phyloP scores from a whole-genome alignment of 2,797 vertebrate species.

The Gallinago nigripennis region DNA sequence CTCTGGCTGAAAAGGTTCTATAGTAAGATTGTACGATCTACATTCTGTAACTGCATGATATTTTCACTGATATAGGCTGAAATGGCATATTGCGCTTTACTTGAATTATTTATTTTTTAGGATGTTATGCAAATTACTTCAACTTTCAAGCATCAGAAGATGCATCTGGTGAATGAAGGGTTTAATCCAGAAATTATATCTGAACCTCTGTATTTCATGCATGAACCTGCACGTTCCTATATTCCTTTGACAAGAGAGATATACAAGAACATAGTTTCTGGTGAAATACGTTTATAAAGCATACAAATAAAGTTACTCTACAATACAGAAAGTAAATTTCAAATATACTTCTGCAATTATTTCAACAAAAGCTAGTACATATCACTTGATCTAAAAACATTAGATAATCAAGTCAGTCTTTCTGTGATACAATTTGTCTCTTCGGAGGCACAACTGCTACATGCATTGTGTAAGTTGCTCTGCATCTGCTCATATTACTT shows the following conservation, averaged over 20 bases:
- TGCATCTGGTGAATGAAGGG: slow-evolving; percentile 75
- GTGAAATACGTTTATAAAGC: background rate
- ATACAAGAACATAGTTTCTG: background rate
- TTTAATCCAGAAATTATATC: slow-evolving; percentile 72
- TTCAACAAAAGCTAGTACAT: background rate
- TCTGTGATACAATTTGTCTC: background rate
- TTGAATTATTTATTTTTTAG: slow-evolving; percentile 40
- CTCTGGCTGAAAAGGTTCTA: background rate
- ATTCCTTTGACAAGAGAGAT: slow-evolving; percentile 76
- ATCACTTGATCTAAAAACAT: background rate
- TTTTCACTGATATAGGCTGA: background rate
- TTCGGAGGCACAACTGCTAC: background rate
- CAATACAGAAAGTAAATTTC: background rate
- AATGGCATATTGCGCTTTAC: background rate
- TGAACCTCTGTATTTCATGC: slow-evolving; percentile 77
- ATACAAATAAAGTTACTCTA: background rate
- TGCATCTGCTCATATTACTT: background rate
- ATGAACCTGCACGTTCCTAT: slow-evolving; percentile 73
- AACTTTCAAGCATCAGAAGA: slow-evolving; percentile 81
- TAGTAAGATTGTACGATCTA: background rate
- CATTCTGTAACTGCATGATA: background rate
- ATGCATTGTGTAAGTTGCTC: background rate
- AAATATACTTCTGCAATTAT: background rate
- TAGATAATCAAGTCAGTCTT: background rate
- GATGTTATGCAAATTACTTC: slow-evolving; percentile 64